Evolutionary conservation across 2,797 vertebrate genomes (phyloP).

Genomic region (Squalus acanthias): DNA sequence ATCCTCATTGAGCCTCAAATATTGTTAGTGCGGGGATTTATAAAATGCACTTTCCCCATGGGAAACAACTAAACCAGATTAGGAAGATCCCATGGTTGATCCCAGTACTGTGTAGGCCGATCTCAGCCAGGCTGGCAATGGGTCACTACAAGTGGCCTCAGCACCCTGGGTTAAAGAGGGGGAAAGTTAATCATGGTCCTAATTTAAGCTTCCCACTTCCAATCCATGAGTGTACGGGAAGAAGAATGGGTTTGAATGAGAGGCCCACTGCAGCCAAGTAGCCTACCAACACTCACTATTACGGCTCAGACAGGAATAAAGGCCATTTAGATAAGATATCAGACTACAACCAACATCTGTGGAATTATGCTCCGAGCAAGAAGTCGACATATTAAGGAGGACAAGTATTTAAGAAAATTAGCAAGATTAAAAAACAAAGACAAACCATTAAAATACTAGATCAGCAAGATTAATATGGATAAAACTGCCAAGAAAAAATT

Average conservation of each 20-base stretch:
- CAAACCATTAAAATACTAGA: too few species aligned
- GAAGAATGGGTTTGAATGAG: neutral
- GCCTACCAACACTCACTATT: neutral
- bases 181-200: too few species aligned
- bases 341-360: neutral
- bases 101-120: too few species aligned
- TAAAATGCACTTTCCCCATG: too few species aligned
- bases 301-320: neutral
- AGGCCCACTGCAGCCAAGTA: neutral
- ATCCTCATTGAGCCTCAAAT: too few species aligned
- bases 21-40: too few species aligned
- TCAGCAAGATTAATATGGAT: neutral
- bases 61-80: too few species aligned
- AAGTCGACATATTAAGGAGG: neutral
- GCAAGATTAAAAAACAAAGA: too few species aligned
- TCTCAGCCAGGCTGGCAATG: too few species aligned
- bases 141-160: too few species aligned
- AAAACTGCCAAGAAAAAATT: neutral
- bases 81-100: too few species aligned
- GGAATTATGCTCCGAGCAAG: neutral
- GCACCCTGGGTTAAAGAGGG: too few species aligned
- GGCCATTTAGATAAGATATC: neutral
- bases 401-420: neutral
- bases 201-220: neutral
- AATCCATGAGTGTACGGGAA: neutral